Conservation (phyloP, 2,888 invertebrate genomes). For the Stegophylla sp. region DNA sequence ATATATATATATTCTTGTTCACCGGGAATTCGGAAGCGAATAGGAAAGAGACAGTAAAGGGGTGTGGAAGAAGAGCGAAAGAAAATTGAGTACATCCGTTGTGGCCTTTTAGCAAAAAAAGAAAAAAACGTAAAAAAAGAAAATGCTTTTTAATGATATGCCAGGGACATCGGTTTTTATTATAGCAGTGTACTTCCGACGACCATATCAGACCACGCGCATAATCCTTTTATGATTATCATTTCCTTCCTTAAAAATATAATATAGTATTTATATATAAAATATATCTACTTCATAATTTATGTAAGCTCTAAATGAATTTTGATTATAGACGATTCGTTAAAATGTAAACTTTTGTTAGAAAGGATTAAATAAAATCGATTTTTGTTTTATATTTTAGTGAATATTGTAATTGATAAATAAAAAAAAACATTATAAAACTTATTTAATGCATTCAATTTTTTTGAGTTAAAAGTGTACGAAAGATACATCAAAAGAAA, state of each 20-base stretch:
- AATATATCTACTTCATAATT: background rate
- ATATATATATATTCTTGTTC: conserved; percentile 18
- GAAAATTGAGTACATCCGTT: conserved; percentile 58
- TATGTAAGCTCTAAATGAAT: background rate
- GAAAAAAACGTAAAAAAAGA: conserved; percentile 34
- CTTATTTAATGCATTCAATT: too few relatives aligned
- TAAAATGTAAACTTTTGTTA: background rate
- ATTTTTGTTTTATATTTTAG: background rate
- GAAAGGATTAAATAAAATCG: background rate
- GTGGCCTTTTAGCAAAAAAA: conserved; percentile 38
- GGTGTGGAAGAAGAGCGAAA: conserved; percentile 19
- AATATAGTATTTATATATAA: background rate
- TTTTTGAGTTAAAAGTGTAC: too few relatives aligned
- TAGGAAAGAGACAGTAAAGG: conserved; percentile 40
- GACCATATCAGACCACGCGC: conserved; percentile 34
- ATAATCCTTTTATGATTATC: conserved; percentile 55
- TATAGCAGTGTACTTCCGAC: conserved; percentile 37
- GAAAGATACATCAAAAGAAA: too few relatives aligned
- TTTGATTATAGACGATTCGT: background rate
- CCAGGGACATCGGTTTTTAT: conserved; percentile 50
- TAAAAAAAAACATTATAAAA: too few relatives aligned
- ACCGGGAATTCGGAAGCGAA: conserved; percentile 49
- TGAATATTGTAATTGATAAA: too few relatives aligned
- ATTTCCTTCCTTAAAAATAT: conserved; percentile 48
- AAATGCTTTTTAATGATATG: conserved; percentile 52